Evolutionary conservation across 1,140 invertebrate genomes (phyloP), one percentile per base, ranked within the genome.

Genomic region (Zeugodacus cucurbitae): DNA sequence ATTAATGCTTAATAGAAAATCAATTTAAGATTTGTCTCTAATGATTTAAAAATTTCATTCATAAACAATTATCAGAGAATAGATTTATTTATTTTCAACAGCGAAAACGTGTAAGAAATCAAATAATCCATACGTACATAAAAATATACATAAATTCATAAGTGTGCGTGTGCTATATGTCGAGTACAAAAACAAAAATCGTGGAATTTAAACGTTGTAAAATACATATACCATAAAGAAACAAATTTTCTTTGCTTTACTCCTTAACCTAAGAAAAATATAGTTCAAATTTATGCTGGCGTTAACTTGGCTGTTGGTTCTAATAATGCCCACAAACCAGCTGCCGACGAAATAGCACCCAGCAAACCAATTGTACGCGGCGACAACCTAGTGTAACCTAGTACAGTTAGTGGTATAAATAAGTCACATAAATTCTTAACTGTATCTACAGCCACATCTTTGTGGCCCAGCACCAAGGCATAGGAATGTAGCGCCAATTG

Each of bases 361-460:
- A 97, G 91, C 8, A 96, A 88, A 37, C 97, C 97, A 89, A 98
- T 94, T 70, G 95, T 95, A 88, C 96, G 96, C 10, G 97, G 96
- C 89, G 95, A 97, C 2, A 97, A 92, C 89, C 96, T 96, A 0
- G 96, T 95, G 91, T 96, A 96, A 1, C 97, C 97, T 88, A 98
- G 93, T 74, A 96, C 95, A 87, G 96, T 96, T 70, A 98, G 93
- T 1, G 97, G 97, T 91, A 98, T 96, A 87, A 97, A 96, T 54
- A 98, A 91, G 93, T 98, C 97, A 94, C 96, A 97, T n/a, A 94
- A 93, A 95, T 98, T 98, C 92, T 97, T 98, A 5, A 97, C 89
- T 4, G 96, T 96, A 93, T 98, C 97, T 78, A 98, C 94, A 88
- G 96, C 94, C 6, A 98, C 93, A 91, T 96, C 95, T 90, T 95